These are phyloP conservation scores for Boloria euphrosyne DNA, from an alignment of 2,888 invertebrate species.

Conservation along the genomic window DNA sequence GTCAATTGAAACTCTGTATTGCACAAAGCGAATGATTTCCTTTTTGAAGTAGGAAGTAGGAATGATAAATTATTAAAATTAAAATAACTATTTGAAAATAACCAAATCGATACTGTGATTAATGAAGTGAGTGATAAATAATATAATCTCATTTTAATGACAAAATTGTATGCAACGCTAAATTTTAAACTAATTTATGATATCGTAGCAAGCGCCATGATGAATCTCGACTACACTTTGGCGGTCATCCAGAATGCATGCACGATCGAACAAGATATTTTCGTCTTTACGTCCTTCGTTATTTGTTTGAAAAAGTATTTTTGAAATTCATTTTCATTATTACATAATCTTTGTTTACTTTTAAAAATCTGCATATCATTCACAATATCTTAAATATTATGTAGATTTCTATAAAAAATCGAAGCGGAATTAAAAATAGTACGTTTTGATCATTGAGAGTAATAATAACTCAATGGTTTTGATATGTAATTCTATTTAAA, in stretches of 20 bases:
- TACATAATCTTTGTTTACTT: constrained; percentile 30
- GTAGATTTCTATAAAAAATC: neutral
- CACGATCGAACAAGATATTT: constrained; percentile 67
- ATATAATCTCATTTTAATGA: neutral
- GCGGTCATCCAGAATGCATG: constrained; percentile 59
- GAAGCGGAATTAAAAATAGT: neutral
- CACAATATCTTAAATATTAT: neutral
- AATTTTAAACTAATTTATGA: constrained; percentile 14
- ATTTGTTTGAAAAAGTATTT: constrained; percentile 59
- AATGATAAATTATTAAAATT: no score
- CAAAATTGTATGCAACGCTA: neutral
- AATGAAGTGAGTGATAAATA: no score
- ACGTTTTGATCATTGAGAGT: no score
- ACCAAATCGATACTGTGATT: no score
- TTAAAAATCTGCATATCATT: constrained; percentile 11
- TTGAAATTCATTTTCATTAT: constrained; percentile 51
- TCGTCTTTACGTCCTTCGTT: constrained; percentile 63
- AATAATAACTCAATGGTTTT: no score
- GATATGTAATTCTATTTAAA: neutral
- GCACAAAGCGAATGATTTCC: no score
- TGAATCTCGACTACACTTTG: constrained; percentile 44
- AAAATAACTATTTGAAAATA: no score
- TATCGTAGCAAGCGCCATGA: constrained; percentile 18
- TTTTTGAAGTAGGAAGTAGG: no score
- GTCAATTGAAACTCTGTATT: neutral